These are phyloP conservation scores for Cheilosia vernalis DNA, from an alignment of 2,888 invertebrate species.

Conservation along the genomic window DNA sequence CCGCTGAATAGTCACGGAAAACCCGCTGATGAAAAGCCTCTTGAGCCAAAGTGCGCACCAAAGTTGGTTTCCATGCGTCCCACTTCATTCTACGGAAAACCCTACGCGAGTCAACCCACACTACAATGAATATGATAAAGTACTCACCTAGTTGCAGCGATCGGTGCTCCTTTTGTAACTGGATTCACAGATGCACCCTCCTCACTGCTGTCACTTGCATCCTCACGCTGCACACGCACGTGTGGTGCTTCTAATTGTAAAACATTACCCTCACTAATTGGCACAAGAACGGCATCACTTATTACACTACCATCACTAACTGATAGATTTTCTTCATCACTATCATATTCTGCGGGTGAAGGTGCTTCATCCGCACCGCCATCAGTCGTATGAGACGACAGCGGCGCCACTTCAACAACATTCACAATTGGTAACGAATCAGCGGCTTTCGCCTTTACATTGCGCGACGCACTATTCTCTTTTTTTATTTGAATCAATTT, in stretches of 20 bases:
- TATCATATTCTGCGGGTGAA: slow-evolving; percentile 27
- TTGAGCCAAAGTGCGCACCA: background rate
- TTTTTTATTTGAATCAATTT: slow-evolving; percentile 41
- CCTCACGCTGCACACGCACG: slow-evolving; percentile 24
- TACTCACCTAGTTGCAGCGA: slow-evolving; percentile 53
- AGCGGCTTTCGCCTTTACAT: slow-evolving; percentile 33
- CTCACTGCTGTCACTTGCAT: slow-evolving; percentile 30
- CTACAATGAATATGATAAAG: background rate
- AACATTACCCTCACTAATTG: slow-evolving; percentile 44
- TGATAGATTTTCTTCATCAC: slow-evolving; percentile 41
- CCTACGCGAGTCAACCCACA: background rate
- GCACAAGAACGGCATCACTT: slow-evolving; percentile 60
- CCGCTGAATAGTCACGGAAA: background rate
- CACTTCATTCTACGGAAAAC: too few relatives aligned
- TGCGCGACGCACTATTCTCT: slow-evolving; percentile 57
- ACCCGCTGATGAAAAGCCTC: background rate
- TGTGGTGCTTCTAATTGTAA: slow-evolving; percentile 59
- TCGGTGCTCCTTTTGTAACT: slow-evolving; percentile 35
- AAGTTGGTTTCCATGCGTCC: background rate
- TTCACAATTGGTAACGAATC: slow-evolving; percentile 52
- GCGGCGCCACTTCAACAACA: slow-evolving; percentile 34
- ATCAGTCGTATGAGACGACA: background rate
- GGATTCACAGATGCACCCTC: slow-evolving; percentile 24
- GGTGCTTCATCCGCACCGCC: slow-evolving; percentile 18
- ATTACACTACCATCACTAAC: slow-evolving; percentile 59